Evolutionary conservation across 2,797 vertebrate genomes (phyloP), one percentile per base, ranked within the genome.

Genomic region (Sebastes paucispinis): DNA sequence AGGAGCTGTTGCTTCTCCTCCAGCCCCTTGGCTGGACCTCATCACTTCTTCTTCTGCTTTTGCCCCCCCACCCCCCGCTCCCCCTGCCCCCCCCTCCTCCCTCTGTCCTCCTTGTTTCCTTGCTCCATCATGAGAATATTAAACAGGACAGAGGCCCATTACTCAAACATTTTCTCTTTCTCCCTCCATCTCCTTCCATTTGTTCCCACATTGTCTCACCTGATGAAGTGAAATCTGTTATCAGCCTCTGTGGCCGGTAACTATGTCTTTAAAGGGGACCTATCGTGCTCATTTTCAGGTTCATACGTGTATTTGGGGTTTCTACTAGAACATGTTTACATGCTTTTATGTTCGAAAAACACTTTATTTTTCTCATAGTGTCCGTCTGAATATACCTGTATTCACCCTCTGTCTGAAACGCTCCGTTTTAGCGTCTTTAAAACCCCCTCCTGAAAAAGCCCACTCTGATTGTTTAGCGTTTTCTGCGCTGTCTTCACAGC

Each of bases 41-140:
- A 79, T 83, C 76, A 20, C 76, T 75, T 55, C 6, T 47, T 27
- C 25, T 68, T 75, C 69, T 36, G 10, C 18, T 52, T 22, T 59
- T 57, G 60, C 66, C 74, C 62, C 74, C 3, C 32, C 70, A 43
- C 9, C 70, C 70, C 34, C 70, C 68, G 2, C 24, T 64, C 74
- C 59, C 74, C 3, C 32, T 68, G n/a, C n/a, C 43, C 9, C 70
- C 70, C 34, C 70, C 70, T 54, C 69, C 66, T 73, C 59, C 68
- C 18, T 60, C 79, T 75, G 25, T 70, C 60, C 73, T 73, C 31
- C 29, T 43, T 25, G 62, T 36, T 83, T 84, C 84, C 66, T 80
- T 77, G 66, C 79, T 87, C 83, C 72, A 80, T 88, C 87, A 82
- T 31, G 47, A 73, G 69, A 77, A 89, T 90, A 91, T 92, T 89